Evolutionary conservation across 2,113 vertebrate genomes (phyloP).

Genomic region (Camelus bactrianus): DNA sequence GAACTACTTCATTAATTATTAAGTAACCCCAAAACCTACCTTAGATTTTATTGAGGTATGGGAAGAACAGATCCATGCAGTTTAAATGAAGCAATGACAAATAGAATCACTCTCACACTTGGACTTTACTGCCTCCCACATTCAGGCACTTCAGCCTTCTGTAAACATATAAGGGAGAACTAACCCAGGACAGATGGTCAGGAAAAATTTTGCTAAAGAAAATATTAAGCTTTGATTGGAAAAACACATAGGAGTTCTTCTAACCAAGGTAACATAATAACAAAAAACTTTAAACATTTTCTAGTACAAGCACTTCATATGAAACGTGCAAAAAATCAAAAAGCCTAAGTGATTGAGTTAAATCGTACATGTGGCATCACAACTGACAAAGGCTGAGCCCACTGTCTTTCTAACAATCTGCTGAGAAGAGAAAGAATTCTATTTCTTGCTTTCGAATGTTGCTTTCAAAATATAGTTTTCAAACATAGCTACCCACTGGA

Average conservation of each 20-base stretch:
- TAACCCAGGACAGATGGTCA: not conserved
- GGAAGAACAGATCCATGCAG: not conserved
- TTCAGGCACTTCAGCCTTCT: not conserved
- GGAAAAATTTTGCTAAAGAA: not conserved
- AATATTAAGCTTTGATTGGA: not conserved
- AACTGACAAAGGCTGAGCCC: not conserved
- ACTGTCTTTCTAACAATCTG: not conserved
- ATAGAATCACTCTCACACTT: not conserved
- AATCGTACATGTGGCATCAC: not conserved
- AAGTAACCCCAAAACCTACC: not conserved
- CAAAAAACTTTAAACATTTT: not conserved
- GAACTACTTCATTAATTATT: not conserved
- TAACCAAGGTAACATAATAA: constrained; percentile 25
- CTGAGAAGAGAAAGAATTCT: not conserved
- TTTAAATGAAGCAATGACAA: not conserved
- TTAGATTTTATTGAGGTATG: not conserved
- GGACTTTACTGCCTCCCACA: not conserved
- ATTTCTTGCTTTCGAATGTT: not conserved
- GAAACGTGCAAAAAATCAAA: constrained; percentile 33
- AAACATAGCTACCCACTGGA: constrained; percentile 2
- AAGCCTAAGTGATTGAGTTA: not conserved
- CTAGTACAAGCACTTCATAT: not conserved
- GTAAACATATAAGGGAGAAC: not conserved
- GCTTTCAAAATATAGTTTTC: not conserved
- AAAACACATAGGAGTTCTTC: constrained; percentile 2